Conservation (phyloP, 2,113 vertebrate species). For the Herpailurus yagouaroundi region DNA sequence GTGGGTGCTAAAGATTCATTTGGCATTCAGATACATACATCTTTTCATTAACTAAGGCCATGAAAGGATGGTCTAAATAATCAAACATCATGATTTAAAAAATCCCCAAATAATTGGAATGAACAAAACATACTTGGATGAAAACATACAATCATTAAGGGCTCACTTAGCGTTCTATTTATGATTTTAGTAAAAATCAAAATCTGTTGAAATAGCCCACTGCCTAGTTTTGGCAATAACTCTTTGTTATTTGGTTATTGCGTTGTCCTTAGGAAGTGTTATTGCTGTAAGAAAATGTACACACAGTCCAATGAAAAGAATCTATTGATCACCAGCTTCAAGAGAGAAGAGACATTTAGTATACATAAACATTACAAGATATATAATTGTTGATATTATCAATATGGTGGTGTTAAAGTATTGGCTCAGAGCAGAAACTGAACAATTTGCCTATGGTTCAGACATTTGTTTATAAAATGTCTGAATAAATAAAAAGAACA, state of each 20-base stretch:
- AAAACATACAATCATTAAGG: not conserved
- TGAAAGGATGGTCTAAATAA: not conserved
- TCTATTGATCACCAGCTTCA: not conserved
- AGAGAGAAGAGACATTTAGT: not conserved
- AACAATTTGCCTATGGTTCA: not conserved
- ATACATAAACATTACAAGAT: slow-evolving; percentile 37
- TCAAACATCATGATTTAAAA: not conserved
- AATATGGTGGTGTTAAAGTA: not conserved
- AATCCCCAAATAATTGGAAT: not conserved
- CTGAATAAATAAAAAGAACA: slow-evolving; percentile 2
- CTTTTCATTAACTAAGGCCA: not conserved
- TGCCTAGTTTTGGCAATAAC: not conserved
- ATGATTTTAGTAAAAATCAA: not conserved
- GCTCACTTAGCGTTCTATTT: not conserved
- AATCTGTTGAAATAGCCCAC: not conserved
- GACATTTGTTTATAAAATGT: not conserved
- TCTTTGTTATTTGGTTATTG: not conserved
- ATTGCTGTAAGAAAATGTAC: not conserved
- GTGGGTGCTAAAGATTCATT: not conserved
- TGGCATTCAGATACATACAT: not conserved
- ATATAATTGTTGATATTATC: not conserved
- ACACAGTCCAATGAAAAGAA: not conserved
- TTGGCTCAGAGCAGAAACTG: not conserved
- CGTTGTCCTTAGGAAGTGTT: not conserved
- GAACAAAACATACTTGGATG: not conserved